Percentiles rank a stretch among this genome's conserved stretches.
Conservation (phyloP, 2,797 vertebrate genomes). For the Apodemus agrarius region DNA sequence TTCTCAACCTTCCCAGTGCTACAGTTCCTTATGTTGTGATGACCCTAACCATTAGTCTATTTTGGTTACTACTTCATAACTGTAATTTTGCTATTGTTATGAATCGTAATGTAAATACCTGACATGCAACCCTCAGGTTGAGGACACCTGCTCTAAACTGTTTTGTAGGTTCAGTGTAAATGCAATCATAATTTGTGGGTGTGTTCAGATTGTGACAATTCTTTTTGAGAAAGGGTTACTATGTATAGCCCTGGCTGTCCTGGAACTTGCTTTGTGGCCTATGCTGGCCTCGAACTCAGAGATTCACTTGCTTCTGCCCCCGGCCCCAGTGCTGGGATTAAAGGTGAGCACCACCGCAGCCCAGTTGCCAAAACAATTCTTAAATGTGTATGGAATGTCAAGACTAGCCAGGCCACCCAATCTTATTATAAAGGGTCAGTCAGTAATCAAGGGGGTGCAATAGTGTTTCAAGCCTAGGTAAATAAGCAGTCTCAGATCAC, state of each 20-base stretch:
- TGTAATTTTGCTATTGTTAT: not conserved
- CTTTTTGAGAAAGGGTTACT: not conserved
- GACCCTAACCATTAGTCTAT: no score
- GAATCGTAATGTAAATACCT: not conserved
- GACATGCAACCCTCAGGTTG: not conserved
- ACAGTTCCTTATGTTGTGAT: not conserved
- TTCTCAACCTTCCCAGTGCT: not conserved
- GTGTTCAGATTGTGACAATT: not conserved
- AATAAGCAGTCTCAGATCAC: constrained; percentile 36
- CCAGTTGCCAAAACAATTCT: constrained; percentile 13
- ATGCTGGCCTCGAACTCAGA: not conserved
- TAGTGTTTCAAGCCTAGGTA: constrained; percentile 31
- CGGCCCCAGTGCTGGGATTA: not conserved
- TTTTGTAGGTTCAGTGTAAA: constrained; percentile 50
- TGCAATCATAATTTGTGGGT: not conserved
- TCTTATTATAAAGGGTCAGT: not conserved
- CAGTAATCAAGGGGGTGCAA: not conserved
- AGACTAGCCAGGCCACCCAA: not conserved
- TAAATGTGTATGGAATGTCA: constrained; percentile 44
- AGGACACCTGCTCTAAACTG: not conserved
- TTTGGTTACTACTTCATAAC: not conserved
- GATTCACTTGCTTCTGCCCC: not conserved
- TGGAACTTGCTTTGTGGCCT: not conserved
- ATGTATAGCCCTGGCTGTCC: not conserved
- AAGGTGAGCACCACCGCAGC: not conserved